phyloP scores from a whole-genome alignment of 2,113 vertebrate genomes.

The Elaphurus davidianus region DNA sequence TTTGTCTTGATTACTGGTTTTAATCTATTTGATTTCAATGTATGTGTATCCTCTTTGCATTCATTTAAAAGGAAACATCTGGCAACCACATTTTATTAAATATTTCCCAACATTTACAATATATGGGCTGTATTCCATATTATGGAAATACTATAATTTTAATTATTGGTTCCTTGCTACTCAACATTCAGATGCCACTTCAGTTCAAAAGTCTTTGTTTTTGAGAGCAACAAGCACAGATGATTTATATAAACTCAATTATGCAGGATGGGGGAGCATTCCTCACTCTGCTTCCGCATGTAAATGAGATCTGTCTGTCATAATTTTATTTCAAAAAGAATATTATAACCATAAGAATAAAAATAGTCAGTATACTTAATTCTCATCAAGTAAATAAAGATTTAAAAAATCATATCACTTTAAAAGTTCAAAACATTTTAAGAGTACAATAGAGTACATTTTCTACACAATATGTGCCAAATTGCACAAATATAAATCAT shows the following conservation, averaged over 20 bases:
- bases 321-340: conserved; percentile 43
- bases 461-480: conserved; percentile 48
- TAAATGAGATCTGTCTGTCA: conserved; percentile 48
- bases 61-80: neutral
- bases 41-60: neutral
- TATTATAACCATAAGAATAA: neutral
- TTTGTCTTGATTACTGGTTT: neutral
- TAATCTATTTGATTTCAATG: neutral
- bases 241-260: neutral
- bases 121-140: neutral
- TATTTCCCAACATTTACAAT: neutral
- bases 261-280: neutral
- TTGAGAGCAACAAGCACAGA: neutral
- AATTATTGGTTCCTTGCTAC: neutral
- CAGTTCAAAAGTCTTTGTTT: neutral
- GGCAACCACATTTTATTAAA: neutral
- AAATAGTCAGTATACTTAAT: conserved; percentile 34
- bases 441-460: conserved; percentile 30
- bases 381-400: neutral
- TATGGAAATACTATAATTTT: neutral
- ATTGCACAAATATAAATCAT: conserved; percentile 49
- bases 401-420: neutral
- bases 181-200: neutral
- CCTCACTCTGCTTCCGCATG: neutral
- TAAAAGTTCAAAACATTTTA: neutral